Evolutionary conservation across 2,888 invertebrate genomes (phyloP), one percentile per base, ranked within the genome.

Genomic region (Elmis aenea): DNA sequence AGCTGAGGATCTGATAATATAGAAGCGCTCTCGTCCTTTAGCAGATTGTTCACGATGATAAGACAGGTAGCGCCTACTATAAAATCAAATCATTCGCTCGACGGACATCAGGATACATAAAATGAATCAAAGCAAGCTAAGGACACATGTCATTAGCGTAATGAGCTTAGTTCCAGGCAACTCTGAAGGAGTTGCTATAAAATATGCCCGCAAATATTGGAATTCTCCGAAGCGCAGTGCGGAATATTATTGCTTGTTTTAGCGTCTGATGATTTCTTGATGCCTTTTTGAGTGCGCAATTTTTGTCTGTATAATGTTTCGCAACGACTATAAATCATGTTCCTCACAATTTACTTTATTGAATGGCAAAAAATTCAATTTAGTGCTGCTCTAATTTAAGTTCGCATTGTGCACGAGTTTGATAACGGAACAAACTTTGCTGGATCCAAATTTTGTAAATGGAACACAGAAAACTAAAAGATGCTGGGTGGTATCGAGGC

Each of bases 201-300:
- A 54, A 40, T 52, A 50, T 52, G 44, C 50, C 50, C 48, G 49
- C n/a, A n/a, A 51, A 53, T 53, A 54, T 52, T 51, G 50, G 49
- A 45, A 38, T 46, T 49, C 33, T 8, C 8, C 10, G 31, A 26
- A 34, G 42, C 46, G 40, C 32, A 26, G 42, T 13, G 25, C 45
- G 40, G 48, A 45, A 50, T 52, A 49, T 50, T 54, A 52, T 48
- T 44, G 54, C 51, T 50, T 55, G 52, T 52, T 55, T 52, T 51
- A 55, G 45, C 50, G 46, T 48, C 59, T 63, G 62, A 63, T 62
- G 62, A 61, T 61, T 61, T 60, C 58, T 59, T 63, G 59, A 62
- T 62, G 62, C 51, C 56, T 59, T 61, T 61, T 58, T 61, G 59
- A 60, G 55, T 54, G 49, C 53, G 48, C 45, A 46, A 50, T 48